A percentile compares a stretch with the other conserved stretches of the same genome.
Evolutionary conservation across 2,113 vertebrate genomes (phyloP).

Genomic region (Turdus rufiventris): DNA sequence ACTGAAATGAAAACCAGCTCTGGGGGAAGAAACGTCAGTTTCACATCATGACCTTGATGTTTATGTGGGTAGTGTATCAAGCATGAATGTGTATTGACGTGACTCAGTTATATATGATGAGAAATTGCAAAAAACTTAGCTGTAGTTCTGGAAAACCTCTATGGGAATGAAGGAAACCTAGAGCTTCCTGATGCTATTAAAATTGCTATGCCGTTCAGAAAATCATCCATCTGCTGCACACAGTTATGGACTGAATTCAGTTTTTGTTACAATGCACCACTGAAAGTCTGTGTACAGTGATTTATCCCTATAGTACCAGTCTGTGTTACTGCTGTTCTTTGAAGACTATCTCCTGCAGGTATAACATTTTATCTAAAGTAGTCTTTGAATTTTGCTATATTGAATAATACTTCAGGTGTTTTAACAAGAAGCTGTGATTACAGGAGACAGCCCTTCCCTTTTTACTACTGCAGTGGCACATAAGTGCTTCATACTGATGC

Average conservation of each 20-base stretch:
- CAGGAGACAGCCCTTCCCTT: neutral
- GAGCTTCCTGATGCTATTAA: neutral
- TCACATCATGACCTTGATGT: neutral
- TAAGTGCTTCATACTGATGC: neutral
- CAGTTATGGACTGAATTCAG: neutral
- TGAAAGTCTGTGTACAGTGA: neutral
- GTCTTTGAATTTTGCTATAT: neutral
- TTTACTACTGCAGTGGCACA: accelerated
- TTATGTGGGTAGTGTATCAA: neutral
- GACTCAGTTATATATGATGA: neutral
- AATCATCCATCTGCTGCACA: accelerated
- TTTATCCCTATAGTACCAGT: neutral
- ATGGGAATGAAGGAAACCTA: neutral
- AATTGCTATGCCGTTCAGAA: neutral
- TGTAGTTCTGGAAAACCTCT: neutral
- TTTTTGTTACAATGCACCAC: neutral
- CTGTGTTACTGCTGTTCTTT: neutral
- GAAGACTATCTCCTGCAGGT: neutral
- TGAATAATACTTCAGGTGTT: neutral
- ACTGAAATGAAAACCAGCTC: neutral
- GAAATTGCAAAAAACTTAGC: neutral
- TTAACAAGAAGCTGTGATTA: neutral
- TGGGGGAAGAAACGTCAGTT: neutral
- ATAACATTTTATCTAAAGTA: neutral
- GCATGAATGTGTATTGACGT: neutral